These are phyloP conservation scores for Oreotrochilus melanogaster DNA, from an alignment of 2,113 vertebrate species.

Conservation along the genomic window DNA sequence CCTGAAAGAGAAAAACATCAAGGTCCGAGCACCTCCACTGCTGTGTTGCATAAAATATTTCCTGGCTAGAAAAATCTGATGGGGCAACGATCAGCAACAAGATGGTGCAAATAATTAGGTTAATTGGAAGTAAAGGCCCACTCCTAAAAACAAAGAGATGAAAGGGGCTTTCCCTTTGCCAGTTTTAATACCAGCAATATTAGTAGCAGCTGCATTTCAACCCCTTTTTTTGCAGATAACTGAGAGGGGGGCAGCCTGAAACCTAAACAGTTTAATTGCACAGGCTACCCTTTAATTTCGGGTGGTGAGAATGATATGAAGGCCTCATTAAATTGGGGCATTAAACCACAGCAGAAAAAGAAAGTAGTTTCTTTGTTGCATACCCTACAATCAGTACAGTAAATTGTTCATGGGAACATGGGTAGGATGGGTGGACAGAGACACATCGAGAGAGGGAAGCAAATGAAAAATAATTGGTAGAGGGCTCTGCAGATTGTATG, in stretches of 20 bases:
- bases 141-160: slow-evolving; percentile 17
- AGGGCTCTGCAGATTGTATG: slow-evolving; percentile 44
- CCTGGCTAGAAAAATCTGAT: slow-evolving; percentile 29
- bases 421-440: neutral
- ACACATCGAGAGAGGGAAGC: neutral
- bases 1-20: neutral
- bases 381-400: neutral
- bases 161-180: slow-evolving; percentile 17
- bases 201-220: slow-evolving; percentile 40
- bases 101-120: slow-evolving; percentile 50
- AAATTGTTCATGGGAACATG: neutral
- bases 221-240: slow-evolving; percentile 33
- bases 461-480: slow-evolving; percentile 59
- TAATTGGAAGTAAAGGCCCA: slow-evolving; percentile 38
- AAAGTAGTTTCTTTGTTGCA: slow-evolving; percentile 73
- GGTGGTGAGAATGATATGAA: slow-evolving; percentile 68
- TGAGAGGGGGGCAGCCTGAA: slow-evolving; percentile 33
- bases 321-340: slow-evolving; percentile 72
- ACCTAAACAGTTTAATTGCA: slow-evolving; percentile 64
- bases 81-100: slow-evolving; percentile 24
- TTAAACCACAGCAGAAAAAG: slow-evolving; percentile 73
- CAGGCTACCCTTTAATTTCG: slow-evolving; percentile 75
- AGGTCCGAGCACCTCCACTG: neutral
- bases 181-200: neutral
- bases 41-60: slow-evolving; percentile 23